These are phyloP conservation scores for Lacanobia wlatinum DNA, from an alignment of 2,888 invertebrate genomes.

Conservation along the genomic window DNA sequence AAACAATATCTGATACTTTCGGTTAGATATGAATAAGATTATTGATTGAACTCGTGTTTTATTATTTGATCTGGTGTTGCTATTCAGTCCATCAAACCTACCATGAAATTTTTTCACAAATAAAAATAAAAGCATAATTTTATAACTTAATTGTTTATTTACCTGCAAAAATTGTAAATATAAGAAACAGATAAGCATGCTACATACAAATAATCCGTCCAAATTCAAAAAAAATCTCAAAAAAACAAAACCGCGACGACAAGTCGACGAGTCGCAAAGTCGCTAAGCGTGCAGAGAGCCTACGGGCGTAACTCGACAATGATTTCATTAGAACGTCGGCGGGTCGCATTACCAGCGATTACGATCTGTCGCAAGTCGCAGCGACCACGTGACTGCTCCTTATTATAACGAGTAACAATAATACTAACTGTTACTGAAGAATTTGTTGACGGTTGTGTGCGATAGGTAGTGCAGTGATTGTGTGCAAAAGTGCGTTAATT, in stretches of 20 bases:
- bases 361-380: slow-evolving; percentile 54
- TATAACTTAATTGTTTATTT: no score
- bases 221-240: background rate
- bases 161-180: no score
- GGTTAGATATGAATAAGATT: no score
- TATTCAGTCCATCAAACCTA: no score
- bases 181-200: no score
- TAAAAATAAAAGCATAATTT: no score
- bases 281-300: slow-evolving; percentile 40
- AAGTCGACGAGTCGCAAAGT: slow-evolving; percentile 24
- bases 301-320: slow-evolving; percentile 63
- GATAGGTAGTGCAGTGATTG: background rate
- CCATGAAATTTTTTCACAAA: no score
- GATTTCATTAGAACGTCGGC: slow-evolving; percentile 63
- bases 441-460: slow-evolving; percentile 28
- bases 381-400: slow-evolving; percentile 38
- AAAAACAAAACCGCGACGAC: slow-evolving; percentile 5
- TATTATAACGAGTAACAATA: slow-evolving; percentile 31
- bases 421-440: slow-evolving; percentile 30
- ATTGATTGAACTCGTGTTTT: no score
- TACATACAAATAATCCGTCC: no score
- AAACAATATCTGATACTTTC: no score
- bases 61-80: no score
- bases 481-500: background rate
- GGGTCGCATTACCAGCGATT: slow-evolving; percentile 63